phyloP scores from a whole-genome alignment of 2,888 invertebrate species.

The Bembecia ichneumoniformis region DNA sequence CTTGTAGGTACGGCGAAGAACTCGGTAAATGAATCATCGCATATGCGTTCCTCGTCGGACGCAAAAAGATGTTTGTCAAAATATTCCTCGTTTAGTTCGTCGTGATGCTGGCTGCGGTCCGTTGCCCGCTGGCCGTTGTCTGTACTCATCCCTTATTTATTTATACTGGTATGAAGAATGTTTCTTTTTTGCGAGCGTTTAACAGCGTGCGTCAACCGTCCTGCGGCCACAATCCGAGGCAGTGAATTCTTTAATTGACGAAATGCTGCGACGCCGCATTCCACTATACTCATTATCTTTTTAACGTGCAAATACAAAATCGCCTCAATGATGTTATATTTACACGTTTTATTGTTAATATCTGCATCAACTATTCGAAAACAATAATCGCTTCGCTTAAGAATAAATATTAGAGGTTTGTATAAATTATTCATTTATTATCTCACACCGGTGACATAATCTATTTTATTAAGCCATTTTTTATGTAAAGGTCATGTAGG shows the following conservation, averaged over 20 bases:
- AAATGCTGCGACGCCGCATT: conserved; percentile 55
- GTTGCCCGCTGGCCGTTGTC: conserved; percentile 34
- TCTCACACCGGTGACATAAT: no score
- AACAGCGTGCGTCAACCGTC: conserved; percentile 47
- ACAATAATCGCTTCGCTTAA: no score
- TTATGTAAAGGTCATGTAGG: no score
- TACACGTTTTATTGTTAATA: conserved; percentile 16
- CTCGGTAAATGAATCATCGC: conserved; percentile 70
- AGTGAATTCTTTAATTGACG: conserved; percentile 64
- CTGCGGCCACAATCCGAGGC: conserved; percentile 37
- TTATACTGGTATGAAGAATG: conserved; percentile 68
- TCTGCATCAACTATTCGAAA: background rate
- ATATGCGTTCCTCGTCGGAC: conserved; percentile 64
- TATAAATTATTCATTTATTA: no score
- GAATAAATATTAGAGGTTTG: no score
- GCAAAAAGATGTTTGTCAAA: conserved; percentile 70
- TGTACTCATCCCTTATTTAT: conserved; percentile 70
- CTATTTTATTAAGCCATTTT: no score
- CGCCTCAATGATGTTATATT: conserved; percentile 4
- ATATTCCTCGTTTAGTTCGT: conserved; percentile 56
- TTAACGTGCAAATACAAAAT: conserved; percentile 25
- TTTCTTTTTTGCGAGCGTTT: conserved; percentile 47
- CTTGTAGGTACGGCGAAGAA: conserved; percentile 52
- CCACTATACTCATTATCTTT: conserved; percentile 49
- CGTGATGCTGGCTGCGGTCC: conserved; percentile 30